Evolutionary conservation across 2,113 vertebrate species (phyloP), one percentile per base, ranked within the genome.

Genomic region (Telmatochromis brichardi): DNA sequence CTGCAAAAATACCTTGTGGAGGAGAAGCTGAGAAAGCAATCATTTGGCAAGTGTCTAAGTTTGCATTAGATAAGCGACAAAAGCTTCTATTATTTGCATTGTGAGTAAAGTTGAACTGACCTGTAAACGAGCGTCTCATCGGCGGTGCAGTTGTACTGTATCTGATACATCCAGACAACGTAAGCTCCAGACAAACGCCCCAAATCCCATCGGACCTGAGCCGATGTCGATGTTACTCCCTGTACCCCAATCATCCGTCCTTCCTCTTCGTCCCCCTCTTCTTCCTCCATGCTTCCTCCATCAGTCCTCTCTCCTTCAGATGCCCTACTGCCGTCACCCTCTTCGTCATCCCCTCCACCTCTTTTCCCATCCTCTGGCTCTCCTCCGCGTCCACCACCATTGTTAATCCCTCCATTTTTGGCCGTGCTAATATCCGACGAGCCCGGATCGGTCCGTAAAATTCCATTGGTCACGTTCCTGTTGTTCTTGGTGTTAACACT

Each of bases 141-240:
- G 0, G 92, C 95, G 2, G 96, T 96, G 94, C 93, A 93, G 92
- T 97, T 97, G 93, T 97, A 97, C 88, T 97, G 96, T 90, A 97
- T 97, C 94, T 97, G 96, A 92, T 96, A 97, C 96, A 97, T 97
- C 96, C 96, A 97, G 81, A 97, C 96, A 54, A 94, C 92, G 14
- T 96, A 96, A 50, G 92, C 95, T 26, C 83, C 86, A 1, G 96
- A 93, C 3, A 96, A 94, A 84, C 95, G 94, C 6, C 97, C 97
- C 1, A 96, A 93, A 89, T 96, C 95, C 98, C 98, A 98, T 68
- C 96, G 96, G 76, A 98, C 96, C 94, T 98, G 96, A 40, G 97
- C 98, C 0, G 97, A 97, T 17, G 97, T 97, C 45, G 97, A 96
- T 0, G 97, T 98, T 81, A 98, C 97, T 2, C 97, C 97, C 1